Evolutionary conservation across 2,888 invertebrate genomes (phyloP).

Genomic region (Patella pellucida): DNA sequence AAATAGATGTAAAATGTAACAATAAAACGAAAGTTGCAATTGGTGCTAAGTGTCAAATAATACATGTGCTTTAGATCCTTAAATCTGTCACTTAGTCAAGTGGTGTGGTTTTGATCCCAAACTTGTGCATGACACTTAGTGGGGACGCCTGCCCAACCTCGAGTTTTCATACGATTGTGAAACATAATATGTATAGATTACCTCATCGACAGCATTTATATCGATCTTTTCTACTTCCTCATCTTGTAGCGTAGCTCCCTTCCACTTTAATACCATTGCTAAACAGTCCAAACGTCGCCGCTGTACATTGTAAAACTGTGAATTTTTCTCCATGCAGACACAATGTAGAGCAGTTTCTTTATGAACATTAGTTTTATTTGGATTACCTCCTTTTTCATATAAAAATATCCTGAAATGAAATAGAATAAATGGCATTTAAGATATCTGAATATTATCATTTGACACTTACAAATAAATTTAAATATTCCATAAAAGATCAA

Average conservation of each 20-base stretch:
- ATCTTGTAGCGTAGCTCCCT: conserved; percentile 73
- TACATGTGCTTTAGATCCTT: too few species aligned
- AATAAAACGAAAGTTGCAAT: too few species aligned
- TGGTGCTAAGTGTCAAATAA: too few species aligned
- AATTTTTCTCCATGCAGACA: conserved; percentile 73
- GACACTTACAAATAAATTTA: too few species aligned
- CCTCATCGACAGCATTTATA: conserved; percentile 76
- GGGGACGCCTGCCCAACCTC: too few species aligned
- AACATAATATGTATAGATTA: conserved; percentile 45
- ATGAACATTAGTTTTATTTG: conserved; percentile 78
- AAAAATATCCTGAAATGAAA: conserved; percentile 75
- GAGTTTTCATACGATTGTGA: too few species aligned
- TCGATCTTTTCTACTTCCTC: conserved; percentile 77
- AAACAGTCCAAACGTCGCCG: conserved; percentile 76
- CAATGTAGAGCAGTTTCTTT: conserved; percentile 79
- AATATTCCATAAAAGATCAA: too few species aligned
- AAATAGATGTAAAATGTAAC: too few species aligned
- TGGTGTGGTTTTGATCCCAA: too few species aligned
- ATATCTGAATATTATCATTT: too few species aligned
- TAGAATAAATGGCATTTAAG: background rate
- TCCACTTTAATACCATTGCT: conserved; percentile 77
- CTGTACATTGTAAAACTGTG: conserved; percentile 58
- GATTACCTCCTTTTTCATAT: conserved; percentile 78
- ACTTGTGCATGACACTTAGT: too few species aligned
- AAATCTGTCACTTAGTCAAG: too few species aligned